Evolutionary conservation across 1,140 invertebrate genomes (phyloP).

Genomic region (Matsumurasca onukii): DNA sequence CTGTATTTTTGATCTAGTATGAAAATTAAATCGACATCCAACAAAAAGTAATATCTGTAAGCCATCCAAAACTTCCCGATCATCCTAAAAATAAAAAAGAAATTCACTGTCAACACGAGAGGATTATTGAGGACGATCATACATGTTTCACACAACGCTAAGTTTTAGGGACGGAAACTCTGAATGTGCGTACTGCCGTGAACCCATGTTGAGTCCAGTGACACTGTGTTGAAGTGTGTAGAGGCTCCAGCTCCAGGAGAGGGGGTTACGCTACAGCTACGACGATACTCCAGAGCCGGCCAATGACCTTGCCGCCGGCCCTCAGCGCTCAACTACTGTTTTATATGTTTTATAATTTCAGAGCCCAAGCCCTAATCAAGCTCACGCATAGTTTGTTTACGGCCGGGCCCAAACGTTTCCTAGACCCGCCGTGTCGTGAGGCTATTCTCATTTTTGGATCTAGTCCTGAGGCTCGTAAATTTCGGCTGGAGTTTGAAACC

Average conservation of each 20-base stretch:
- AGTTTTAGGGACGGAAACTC: too few relatives aligned
- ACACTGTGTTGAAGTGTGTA: not conserved
- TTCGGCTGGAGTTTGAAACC: too few relatives aligned
- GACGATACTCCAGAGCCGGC: not conserved
- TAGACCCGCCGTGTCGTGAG: not conserved
- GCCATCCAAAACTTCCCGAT: too few relatives aligned
- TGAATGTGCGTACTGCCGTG: too few relatives aligned
- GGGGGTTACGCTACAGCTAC: not conserved
- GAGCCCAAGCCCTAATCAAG: not conserved
- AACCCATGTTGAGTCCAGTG: not conserved
- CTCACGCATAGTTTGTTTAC: conserved; percentile 20
- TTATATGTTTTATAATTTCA: conserved; percentile 21
- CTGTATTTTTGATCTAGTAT: too few relatives aligned
- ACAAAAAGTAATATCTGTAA: too few relatives aligned
- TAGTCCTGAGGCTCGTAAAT: too few relatives aligned
- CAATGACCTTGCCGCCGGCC: not conserved
- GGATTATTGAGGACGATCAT: too few relatives aligned
- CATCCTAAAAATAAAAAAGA: too few relatives aligned
- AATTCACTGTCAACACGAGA: too few relatives aligned
- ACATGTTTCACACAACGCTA: too few relatives aligned
- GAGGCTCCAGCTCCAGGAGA: not conserved
- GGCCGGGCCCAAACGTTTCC: not conserved
- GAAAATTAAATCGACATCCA: too few relatives aligned
- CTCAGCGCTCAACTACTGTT: conserved; percentile 3
- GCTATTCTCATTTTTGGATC: conserved; percentile 3